A percentile compares a stretch with the other conserved stretches of the same genome.
phyloP scores from a whole-genome alignment of 2,113 vertebrate genomes.

The Cricetomys ansorgei region DNA sequence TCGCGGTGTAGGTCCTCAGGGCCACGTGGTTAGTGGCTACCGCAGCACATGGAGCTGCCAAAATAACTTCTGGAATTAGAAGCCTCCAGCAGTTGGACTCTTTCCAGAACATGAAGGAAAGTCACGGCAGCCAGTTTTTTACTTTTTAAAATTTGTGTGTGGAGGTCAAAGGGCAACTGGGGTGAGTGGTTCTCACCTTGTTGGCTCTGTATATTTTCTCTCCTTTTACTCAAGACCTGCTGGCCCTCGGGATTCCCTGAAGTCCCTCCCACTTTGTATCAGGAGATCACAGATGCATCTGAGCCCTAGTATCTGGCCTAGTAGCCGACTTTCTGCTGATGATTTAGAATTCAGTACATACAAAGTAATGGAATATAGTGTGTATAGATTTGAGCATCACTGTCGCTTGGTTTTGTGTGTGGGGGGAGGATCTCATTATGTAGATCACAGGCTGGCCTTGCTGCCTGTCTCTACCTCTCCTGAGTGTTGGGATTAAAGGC shows the following conservation, averaged over 20 bases:
- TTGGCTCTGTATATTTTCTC: neutral
- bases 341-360: neutral
- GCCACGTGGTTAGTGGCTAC: neutral
- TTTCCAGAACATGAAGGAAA: neutral
- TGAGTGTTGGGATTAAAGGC: neutral
- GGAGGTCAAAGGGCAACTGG: neutral
- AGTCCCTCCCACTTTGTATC: neutral
- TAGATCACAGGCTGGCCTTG: neutral
- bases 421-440: neutral
- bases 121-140: neutral
- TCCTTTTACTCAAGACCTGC: neutral
- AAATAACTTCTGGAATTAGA: neutral
- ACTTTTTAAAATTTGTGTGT: neutral
- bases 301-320: neutral
- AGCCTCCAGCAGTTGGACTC: neutral
- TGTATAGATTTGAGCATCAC: neutral
- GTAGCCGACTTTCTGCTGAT: neutral
- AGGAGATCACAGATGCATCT: neutral
- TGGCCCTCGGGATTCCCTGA: too few species aligned
- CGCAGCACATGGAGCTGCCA: neutral
- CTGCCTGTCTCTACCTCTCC: neutral
- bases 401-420: neutral
- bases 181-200: neutral
- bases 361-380: neutral
- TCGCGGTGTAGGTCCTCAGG: neutral